Evolutionary conservation across 2,888 invertebrate species (phyloP), one percentile per base, ranked within the genome.

Genomic region (Apamea crenata): DNA sequence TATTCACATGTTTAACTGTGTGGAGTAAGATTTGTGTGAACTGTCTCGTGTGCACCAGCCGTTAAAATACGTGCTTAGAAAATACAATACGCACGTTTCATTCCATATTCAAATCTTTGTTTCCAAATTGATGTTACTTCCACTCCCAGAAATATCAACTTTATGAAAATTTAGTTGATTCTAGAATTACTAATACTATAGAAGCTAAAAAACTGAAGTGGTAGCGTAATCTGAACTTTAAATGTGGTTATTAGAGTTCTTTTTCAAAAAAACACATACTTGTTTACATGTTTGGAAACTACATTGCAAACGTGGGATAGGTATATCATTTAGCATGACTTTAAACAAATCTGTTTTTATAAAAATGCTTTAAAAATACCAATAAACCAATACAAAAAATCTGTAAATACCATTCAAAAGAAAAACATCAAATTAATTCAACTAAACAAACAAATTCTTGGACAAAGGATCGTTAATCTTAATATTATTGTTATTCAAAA

Each of bases 381-480:
- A 5, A 25, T 59, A n/a, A 53, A 63, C 3, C 5, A 29, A 56
- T n/a, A 40, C 10, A n/a, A 72, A 50, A 83, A 53, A 53, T 2
- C 65, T 12, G 25, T 53, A 67, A 36, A 16, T 10, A 56, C 56
- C 32, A 73, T 82, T 53, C 1, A 78, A 69, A 71, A 68, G 47
- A 71, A 74, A n/a, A 56, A 56, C 25, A 32, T 47, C 4, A 32
- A n/a, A 74, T 68, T 67, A 71, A 81, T 65, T 85, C 74, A 36
- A 29, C 12, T 63, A 40, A 50, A 74, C 74, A 69, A 69, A 73
- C n/a, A 47, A n/a, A 56, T 40, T 69, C 7, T 74, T 36, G 32
- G n/a, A 29, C 29, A 29, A 50, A 74, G 16, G 40, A 44, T 71
- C 83, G 82, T 86, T 74, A 29, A 83, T 83, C 83, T 83, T 53